Evolutionary conservation across 2,797 vertebrate species (phyloP), one percentile per base, ranked within the genome.

Genomic region (Pseudopleuronectes americanus): DNA sequence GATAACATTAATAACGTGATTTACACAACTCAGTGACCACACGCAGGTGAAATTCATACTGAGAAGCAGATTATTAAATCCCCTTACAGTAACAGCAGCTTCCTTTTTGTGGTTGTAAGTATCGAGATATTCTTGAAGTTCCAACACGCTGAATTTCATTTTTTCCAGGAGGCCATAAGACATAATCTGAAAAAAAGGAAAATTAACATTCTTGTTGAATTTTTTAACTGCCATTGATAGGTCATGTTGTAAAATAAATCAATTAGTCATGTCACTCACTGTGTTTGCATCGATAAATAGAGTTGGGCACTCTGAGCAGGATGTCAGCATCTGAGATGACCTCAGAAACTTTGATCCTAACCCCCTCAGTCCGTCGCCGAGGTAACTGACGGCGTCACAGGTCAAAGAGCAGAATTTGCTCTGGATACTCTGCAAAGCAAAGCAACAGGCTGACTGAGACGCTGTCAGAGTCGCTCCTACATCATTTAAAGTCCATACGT

Each of bases 71-170:
- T 12, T 14, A 45, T 45, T 16, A 0, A 12, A 56, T 45, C 1
- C 52, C 14, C 95, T 92, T 95, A 99, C 97, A 23, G 94, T 96
- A 79, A 97, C 90, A 0, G 96, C 95, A 12, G 97, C 97, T 84
- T 99, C 98, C 84, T 96, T 98, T 70, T 95, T 95, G 89, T 95
- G 97, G 94, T 99, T 99, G 90, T 99, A 99, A 0, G 97, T 99
- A 67, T 99, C 98, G 74, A 99, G 86, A 80, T 99, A 99, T 89
- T 99, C 98, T 78, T 99, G 98, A 68, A 99, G 94, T 81, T 99
- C 98, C 87, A 99, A 74, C 59, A 98, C 98, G 64, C 97, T 99
- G 92, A 99, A 99, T 89, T 99, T 99, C 85, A 99, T 95, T 87
- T 98, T 99, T 75, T 99, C 97, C 81, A 99, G 93, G 73, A 99